Base-by-base conservation (phyloP, 2,113 vertebrate genomes). In the Aphelocoma coerulescens region DNA sequence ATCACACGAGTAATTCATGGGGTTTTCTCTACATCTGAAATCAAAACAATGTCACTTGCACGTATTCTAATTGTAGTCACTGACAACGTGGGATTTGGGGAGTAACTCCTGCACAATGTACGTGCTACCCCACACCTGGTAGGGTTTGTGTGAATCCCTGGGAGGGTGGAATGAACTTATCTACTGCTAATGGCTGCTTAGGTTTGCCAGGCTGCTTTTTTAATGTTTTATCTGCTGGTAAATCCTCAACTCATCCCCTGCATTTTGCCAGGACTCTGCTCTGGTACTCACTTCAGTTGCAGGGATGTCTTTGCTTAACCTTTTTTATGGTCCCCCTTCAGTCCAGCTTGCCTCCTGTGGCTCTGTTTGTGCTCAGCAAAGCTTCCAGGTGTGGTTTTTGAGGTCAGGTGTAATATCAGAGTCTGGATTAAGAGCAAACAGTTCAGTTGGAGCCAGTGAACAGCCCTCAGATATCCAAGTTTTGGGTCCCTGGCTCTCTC, bases 81-180 rank as follows among this genome's bases (percentile, higher is more conserved):
- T 16, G 55, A n/a, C 12, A 49, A 17, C 2, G 1, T 19, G 43
- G 66, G 78, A 7, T 44, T 9, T 63, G 35, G 24, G 65, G 85
- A 73, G 59, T 21, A 13, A 9, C 48, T 68, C 54, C 6, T 52
- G 85, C n/a, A n/a, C 30, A 8, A 14, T 0, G 0, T 10, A 1
- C 0, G 4, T 32, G 35, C 46, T n/a, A 2, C 44, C 48, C n/a
- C 71, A 19, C 0, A 0, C 44, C 16, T n/a, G 59, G 43, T 2
- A 5, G 3, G 5, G 39, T 39, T 89, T 62, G 8, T 58, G 74
- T 41, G 57, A 39, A 2, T 44, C 43, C 85, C 44, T 46, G 21
- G 21, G 39, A 35, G 81, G 18, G 28, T 41, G 71, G 15, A 13
- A 44, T 8, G 80, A 20, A 32, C 83, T 88, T 66, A 12, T 13